Conservation (phyloP, 1,140 invertebrate genomes). For the Brachionus angularis region DNA sequence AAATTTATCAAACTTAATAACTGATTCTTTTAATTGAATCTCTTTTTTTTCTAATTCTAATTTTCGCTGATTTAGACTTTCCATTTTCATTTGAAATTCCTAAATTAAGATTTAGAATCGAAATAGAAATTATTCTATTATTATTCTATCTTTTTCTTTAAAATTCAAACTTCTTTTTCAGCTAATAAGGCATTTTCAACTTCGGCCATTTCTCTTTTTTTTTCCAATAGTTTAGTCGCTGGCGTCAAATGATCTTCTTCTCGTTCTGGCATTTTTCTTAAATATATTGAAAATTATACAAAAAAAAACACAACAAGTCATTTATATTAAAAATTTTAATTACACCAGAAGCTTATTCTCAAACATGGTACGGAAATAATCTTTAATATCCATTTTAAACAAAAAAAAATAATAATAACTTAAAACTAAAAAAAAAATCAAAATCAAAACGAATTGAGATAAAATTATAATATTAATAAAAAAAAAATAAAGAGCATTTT, state of each 20-base stretch:
- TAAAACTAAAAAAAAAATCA: background rate
- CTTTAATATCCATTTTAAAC: slow-evolving; percentile 52
- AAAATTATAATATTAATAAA: background rate
- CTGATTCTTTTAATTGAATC: slow-evolving; percentile 56
- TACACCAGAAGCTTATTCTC: slow-evolving; percentile 59
- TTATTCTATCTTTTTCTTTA: too few species aligned
- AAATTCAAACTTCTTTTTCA: slow-evolving; percentile 58
- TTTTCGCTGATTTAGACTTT: slow-evolving; percentile 57
- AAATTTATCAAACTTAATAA: slow-evolving; percentile 59
- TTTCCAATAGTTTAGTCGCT: slow-evolving; percentile 57
- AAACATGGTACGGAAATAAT: slow-evolving; percentile 57
- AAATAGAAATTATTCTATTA: background rate
- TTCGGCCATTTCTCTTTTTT: slow-evolving; percentile 57
- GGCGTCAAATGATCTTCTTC: slow-evolving; percentile 59
- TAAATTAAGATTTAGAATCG: slow-evolving; percentile 46
- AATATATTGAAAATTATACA: slow-evolving; percentile 30
- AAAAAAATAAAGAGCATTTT: too few species aligned
- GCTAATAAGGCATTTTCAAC: slow-evolving; percentile 57
- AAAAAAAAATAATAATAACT: background rate
- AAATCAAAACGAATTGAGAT: background rate
- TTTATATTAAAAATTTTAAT: slow-evolving; percentile 45
- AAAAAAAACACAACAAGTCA: background rate
- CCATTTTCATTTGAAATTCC: slow-evolving; percentile 61
- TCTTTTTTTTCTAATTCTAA: slow-evolving; percentile 59
- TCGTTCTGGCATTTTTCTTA: slow-evolving; percentile 58